A percentile compares a stretch with the other conserved stretches of the same genome.
Conservation (phyloP, 2,888 invertebrate genomes). For the Meteorus cinctellus region DNA sequence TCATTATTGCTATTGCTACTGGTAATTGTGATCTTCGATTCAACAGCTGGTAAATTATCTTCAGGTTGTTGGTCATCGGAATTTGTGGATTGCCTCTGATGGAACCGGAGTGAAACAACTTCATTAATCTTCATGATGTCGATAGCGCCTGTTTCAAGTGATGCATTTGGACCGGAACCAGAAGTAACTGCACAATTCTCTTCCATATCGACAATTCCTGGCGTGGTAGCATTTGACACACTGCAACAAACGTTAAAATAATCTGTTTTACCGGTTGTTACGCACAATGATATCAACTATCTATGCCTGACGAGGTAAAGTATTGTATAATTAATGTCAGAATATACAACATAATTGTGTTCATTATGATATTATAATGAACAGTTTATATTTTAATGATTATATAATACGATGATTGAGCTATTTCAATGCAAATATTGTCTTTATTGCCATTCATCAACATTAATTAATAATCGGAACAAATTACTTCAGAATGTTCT, state of each 20-base stretch:
- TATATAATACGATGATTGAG: no score
- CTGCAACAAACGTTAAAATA: slow-evolving; percentile 1
- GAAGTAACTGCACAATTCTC: background rate
- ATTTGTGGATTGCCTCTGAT: background rate
- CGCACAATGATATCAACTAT: background rate
- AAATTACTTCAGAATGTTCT: no score
- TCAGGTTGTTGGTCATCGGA: background rate
- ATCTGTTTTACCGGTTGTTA: slow-evolving; percentile 10
- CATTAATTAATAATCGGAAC: no score
- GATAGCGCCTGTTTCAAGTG: background rate
- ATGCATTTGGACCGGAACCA: background rate
- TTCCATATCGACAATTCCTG: slow-evolving; percentile 1
- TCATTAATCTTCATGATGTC: background rate
- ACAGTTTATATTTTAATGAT: no score
- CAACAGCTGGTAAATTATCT: background rate
- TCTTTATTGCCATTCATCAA: no score
- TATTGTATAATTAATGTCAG: background rate
- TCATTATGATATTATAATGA: no score
- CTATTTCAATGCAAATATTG: no score
- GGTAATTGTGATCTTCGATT: background rate
- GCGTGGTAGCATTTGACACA: background rate
- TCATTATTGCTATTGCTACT: background rate
- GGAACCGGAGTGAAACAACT: background rate
- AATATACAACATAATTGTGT: no score
- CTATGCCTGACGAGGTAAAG: background rate